Conservation (phyloP, 1,140 invertebrate species). For the Brachystomella parvula region DNA sequence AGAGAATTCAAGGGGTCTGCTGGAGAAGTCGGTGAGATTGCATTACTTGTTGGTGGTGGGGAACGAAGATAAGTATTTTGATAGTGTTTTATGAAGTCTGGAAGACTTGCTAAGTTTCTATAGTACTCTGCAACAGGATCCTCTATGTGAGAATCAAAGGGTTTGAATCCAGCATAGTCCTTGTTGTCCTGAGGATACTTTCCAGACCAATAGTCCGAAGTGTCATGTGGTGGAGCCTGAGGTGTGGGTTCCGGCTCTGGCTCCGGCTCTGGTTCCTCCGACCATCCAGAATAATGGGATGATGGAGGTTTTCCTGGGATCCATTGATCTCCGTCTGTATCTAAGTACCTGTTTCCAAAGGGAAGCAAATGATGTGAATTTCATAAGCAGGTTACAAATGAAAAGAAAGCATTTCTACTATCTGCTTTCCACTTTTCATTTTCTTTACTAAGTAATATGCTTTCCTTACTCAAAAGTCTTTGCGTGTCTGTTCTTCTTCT, state of each 20-base stretch:
- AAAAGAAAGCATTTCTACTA: neutral
- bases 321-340: neutral
- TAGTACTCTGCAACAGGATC: conserved; percentile 1
- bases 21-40: neutral
- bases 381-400: neutral
- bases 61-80: neutral
- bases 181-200: neutral
- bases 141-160: neutral
- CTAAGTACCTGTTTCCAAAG: no score
- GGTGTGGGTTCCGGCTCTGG: neutral
- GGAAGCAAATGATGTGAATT: neutral
- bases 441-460: neutral
- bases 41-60: neutral
- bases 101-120: neutral
- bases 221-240: neutral
- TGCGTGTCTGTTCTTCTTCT: no score
- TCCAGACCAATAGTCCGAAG: neutral
- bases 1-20: neutral
- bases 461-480: no score
- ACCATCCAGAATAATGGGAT: no score
- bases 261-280: neutral
- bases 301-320: neutral
- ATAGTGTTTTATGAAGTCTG: neutral
- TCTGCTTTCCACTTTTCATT: neutral
- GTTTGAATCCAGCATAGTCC: neutral